Percentiles rank a stretch among this genome's conserved stretches.
Conservation (phyloP, 2,888 invertebrate genomes). For the Mimachlamys varia region DNA sequence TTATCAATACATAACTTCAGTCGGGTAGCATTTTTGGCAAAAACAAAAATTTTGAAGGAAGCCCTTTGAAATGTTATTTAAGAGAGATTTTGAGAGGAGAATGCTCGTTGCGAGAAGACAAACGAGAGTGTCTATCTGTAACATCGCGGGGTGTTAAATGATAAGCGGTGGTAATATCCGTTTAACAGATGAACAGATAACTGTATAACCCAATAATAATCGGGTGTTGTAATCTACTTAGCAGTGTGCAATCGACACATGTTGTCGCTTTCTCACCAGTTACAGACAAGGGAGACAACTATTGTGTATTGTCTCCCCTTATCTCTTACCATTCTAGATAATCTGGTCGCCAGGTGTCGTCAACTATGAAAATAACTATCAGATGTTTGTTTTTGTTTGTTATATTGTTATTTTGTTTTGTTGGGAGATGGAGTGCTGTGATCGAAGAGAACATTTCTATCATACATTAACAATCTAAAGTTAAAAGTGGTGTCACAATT, state of each 20-base stretch:
- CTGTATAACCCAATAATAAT: neutral
- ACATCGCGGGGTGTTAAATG: neutral
- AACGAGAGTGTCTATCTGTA: neutral
- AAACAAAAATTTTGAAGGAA: neutral
- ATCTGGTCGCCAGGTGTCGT: conserved; percentile 6
- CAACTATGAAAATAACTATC: neutral
- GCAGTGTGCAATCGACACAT: neutral
- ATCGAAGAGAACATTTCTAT: no score
- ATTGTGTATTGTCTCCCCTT: neutral
- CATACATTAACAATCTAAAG: no score
- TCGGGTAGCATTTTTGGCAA: neutral
- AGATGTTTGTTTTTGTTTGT: neutral
- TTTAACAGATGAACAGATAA: neutral
- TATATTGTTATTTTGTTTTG: neutral
- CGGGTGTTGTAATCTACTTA: neutral
- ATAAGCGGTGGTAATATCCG: neutral
- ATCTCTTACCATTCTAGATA: neutral
- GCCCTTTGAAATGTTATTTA: neutral
- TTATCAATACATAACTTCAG: neutral
- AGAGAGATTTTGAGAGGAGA: neutral
- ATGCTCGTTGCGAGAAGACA: neutral
- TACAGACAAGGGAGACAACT: neutral
- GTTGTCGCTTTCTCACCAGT: neutral
- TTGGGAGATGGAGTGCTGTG: no score
- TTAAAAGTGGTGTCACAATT: neutral